A percentile compares a stretch with the other conserved stretches of the same genome.
Conservation (phyloP, 2,888 invertebrate species). For the Oscheius myriophilus region DNA sequence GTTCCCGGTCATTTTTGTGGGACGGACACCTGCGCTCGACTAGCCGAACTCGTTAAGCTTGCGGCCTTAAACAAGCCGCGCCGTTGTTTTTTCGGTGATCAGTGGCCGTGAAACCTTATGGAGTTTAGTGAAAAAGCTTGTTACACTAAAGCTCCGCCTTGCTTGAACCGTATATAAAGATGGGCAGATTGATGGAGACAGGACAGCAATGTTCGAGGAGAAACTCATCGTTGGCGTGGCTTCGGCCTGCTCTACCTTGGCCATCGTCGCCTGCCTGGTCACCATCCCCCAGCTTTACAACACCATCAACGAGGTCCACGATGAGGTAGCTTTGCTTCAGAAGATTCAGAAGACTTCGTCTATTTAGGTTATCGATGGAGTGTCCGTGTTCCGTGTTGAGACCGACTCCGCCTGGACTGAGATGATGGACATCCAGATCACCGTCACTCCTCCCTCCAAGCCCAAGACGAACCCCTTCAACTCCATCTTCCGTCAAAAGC, state of each 20-base stretch:
- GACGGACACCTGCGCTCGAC: no score
- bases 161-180: no score
- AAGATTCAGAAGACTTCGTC: background rate
- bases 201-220: constrained; percentile 52
- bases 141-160: no score
- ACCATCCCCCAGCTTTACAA: constrained; percentile 65
- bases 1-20: no score
- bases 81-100: no score
- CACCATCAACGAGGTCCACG: constrained; percentile 62
- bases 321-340: constrained; percentile 33
- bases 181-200: background rate
- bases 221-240: constrained; percentile 55
- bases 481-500: constrained; percentile 67
- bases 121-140: no score
- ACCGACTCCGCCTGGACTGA: constrained; percentile 68
- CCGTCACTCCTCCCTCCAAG: constrained; percentile 65
- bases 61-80: no score
- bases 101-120: no score
- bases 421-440: constrained; percentile 68
- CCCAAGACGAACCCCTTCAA: constrained; percentile 62
- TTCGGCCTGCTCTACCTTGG: constrained; percentile 47
- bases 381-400: constrained; percentile 67
- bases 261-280: constrained; percentile 56
- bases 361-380: constrained; percentile 57
- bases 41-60: no score